Evolutionary conservation across 2,797 vertebrate genomes (phyloP).

Genomic region (Enteromius viviparus): DNA sequence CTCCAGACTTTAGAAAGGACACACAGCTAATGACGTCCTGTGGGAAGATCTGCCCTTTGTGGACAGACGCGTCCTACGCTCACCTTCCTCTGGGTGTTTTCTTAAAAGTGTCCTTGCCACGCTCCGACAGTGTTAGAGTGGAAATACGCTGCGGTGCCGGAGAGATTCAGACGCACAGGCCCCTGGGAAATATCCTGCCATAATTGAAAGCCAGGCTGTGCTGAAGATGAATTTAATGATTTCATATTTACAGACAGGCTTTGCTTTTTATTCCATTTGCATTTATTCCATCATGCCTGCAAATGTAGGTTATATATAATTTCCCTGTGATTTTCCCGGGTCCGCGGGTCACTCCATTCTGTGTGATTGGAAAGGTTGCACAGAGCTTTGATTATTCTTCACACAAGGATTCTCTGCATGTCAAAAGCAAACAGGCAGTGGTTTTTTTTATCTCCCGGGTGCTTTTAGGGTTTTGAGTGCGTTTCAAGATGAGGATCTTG

Average conservation of each 20-base stretch:
- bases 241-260: not conserved
- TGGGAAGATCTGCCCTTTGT: constrained; percentile 59
- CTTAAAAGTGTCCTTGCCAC: constrained; percentile 1
- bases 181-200: not conserved
- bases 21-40: constrained; percentile 52
- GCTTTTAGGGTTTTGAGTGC: not conserved
- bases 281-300: constrained; percentile 21
- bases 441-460: constrained; percentile 47
- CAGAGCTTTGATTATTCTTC: constrained; percentile 58
- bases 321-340: constrained; percentile 37
- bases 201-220: constrained; percentile 26
- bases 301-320: constrained; percentile 8
- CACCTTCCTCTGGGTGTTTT: constrained; percentile 6
- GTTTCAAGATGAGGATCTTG: not conserved
- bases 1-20: constrained; percentile 35
- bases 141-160: not conserved
- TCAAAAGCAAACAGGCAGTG: constrained; percentile 47
- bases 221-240: not conserved
- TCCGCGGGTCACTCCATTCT: constrained; percentile 28
- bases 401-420: not conserved
- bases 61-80: constrained; percentile 19
- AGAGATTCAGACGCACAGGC: not conserved
- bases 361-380: constrained; percentile 42
- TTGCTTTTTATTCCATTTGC: constrained; percentile 29
- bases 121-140: not conserved